A percentile compares a stretch with the other conserved stretches of the same genome.
These are phyloP conservation scores for Oophaga sylvatica DNA, from an alignment of 2,797 vertebrate genomes.

Conservation along the genomic window DNA sequence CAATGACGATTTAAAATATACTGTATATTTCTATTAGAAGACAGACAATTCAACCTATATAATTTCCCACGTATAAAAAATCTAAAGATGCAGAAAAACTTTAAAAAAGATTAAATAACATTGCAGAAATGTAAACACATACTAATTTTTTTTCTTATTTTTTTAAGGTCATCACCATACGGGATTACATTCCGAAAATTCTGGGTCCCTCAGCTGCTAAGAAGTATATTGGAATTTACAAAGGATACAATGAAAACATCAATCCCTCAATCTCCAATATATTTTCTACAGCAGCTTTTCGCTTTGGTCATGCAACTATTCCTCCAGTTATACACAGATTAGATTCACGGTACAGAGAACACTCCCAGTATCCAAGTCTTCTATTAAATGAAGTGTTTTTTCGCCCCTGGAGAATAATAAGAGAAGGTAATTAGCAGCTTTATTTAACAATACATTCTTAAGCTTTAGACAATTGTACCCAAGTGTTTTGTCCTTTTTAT, in stretches of 20 bases:
- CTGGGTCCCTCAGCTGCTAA: slow-evolving; percentile 82
- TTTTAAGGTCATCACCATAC: slow-evolving; percentile 87
- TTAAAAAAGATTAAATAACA: neutral
- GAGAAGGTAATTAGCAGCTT: slow-evolving; percentile 80
- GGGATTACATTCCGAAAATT: slow-evolving; percentile 92
- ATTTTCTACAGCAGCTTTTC: slow-evolving; percentile 93
- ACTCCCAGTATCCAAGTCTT: slow-evolving; percentile 76
- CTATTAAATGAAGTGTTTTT: slow-evolving; percentile 85
- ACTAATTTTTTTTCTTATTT: slow-evolving; percentile 33
- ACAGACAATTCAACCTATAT: too few relatives aligned
- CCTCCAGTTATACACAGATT: slow-evolving; percentile 78
- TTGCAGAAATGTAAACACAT: neutral
- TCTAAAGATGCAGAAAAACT: neutral
- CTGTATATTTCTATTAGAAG: too few relatives aligned
- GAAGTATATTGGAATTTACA: slow-evolving; percentile 80
- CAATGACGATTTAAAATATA: too few relatives aligned
- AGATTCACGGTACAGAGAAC: slow-evolving; percentile 81
- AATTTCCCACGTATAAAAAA: too few relatives aligned
- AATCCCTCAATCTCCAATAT: slow-evolving; percentile 89
- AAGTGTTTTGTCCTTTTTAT: too few relatives aligned
- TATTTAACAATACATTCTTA: neutral
- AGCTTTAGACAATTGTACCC: neutral
- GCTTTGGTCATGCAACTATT: slow-evolving; percentile 90
- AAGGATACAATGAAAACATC: slow-evolving; percentile 79
- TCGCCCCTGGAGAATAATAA: slow-evolving; percentile 90